Conservation (phyloP, 2,888 invertebrate genomes). For the Argyresthia albistria region DNA sequence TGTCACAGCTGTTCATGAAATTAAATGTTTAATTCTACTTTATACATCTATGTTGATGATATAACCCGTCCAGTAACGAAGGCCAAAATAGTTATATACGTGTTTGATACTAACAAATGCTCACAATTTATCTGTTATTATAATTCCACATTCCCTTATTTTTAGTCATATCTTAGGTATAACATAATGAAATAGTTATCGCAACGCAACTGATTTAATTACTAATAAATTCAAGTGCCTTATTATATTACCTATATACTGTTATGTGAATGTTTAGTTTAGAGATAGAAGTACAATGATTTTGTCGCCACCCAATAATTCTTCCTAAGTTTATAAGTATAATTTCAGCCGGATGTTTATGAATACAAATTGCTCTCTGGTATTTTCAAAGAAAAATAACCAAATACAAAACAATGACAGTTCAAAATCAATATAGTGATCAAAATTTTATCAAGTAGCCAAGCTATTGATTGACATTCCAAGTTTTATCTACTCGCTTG, state of each 20-base stretch:
- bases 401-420: neutral
- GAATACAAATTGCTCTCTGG: too few relatives aligned
- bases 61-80: neutral
- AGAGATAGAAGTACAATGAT: neutral
- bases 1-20: too few relatives aligned
- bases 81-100: slow-evolving; percentile 3
- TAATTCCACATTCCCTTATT: slow-evolving; percentile 20
- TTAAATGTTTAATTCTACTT: too few relatives aligned
- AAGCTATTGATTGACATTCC: too few relatives aligned
- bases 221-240: slow-evolving; percentile 10
- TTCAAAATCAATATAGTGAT: slow-evolving; percentile 10
- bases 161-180: slow-evolving; percentile 10
- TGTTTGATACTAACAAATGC: slow-evolving; percentile 14
- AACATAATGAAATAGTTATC: neutral
- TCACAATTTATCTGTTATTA: slow-evolving; percentile 19
- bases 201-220: too few relatives aligned
- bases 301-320: neutral
- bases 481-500: too few relatives aligned
- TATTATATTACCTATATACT: slow-evolving; percentile 6
- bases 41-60: too few relatives aligned
- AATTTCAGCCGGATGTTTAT: too few relatives aligned
- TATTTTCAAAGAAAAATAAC: neutral
- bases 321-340: too few relatives aligned
- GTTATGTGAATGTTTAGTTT: neutral
- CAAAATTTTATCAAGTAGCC: too few relatives aligned